phyloP scores from a whole-genome alignment of 2,888 invertebrate genomes.

The Mesochorus sp. region DNA sequence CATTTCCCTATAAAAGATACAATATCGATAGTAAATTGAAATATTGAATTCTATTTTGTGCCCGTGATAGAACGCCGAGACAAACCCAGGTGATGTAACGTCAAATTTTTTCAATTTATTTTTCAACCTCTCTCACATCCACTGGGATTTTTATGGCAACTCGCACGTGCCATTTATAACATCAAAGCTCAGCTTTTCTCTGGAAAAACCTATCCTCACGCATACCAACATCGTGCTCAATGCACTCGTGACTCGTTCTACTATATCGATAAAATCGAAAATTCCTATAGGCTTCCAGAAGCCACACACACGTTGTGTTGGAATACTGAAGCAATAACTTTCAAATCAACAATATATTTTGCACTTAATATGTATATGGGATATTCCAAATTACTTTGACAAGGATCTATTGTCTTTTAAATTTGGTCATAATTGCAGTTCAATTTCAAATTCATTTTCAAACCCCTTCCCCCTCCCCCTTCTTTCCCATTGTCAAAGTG shows the following conservation, averaged over 20 bases:
- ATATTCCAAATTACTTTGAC: too few relatives aligned
- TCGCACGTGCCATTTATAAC: slow-evolving; percentile 33
- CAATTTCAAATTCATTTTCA: too few relatives aligned
- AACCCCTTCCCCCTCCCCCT: too few relatives aligned
- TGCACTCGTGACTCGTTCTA: background rate
- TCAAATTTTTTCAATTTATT: slow-evolving; percentile 39
- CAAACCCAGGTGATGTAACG: background rate
- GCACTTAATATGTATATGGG: too few relatives aligned
- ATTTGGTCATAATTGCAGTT: too few relatives aligned
- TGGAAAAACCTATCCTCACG: slow-evolving; percentile 12
- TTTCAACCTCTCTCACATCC: slow-evolving; percentile 5
- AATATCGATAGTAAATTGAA: background rate
- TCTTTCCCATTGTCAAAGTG: too few relatives aligned
- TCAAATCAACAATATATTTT: too few relatives aligned
- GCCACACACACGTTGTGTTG: too few relatives aligned
- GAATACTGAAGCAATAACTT: too few relatives aligned
- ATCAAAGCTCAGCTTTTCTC: slow-evolving; percentile 32
- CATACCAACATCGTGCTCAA: background rate
- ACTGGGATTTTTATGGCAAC: slow-evolving; percentile 12
- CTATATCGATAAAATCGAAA: background rate
- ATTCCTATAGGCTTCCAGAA: background rate
- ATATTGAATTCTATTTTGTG: background rate
- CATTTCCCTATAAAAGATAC: background rate
- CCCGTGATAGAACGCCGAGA: background rate
- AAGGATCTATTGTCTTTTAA: too few relatives aligned